phyloP scores from a whole-genome alignment of 2,113 vertebrate genomes.

The Sialia sialis region DNA sequence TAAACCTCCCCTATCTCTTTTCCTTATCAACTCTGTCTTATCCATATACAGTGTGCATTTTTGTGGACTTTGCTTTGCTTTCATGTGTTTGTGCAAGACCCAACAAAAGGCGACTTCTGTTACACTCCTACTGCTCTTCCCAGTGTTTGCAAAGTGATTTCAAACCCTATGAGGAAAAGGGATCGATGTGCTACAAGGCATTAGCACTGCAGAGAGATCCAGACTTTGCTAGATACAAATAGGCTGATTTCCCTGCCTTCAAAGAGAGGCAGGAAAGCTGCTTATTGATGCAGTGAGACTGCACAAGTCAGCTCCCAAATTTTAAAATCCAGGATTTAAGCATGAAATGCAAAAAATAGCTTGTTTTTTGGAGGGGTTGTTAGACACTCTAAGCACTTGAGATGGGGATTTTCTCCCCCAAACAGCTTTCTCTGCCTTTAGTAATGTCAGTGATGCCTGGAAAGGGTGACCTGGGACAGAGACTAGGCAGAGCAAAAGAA shows the following conservation, averaged over 20 bases:
- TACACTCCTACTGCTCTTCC: not conserved
- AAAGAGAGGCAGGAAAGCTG: not conserved
- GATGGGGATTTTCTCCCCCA: not conserved
- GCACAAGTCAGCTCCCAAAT: not conserved
- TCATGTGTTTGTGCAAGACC: not conserved
- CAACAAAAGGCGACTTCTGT: not conserved
- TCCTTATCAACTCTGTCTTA: not conserved
- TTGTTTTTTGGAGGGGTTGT: not conserved
- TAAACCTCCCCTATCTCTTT: not conserved
- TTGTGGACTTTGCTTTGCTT: not conserved
- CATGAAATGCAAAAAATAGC: accelerated
- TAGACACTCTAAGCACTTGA: not conserved
- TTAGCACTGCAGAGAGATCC: not conserved
- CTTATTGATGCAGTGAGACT: not conserved
- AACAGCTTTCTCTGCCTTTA: not conserved
- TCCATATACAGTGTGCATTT: not conserved
- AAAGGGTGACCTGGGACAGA: no score
- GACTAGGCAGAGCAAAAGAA: no score
- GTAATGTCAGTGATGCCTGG: not conserved
- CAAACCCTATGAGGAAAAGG: not conserved
- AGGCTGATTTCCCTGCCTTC: not conserved
- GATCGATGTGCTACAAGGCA: not conserved
- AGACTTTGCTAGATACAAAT: not conserved
- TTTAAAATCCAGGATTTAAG: not conserved
- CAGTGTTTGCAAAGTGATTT: not conserved